Percentiles rank a stretch among this genome's conserved stretches.
Conservation (phyloP, 2,113 vertebrate species). For the Drymodes brunneopygia region DNA sequence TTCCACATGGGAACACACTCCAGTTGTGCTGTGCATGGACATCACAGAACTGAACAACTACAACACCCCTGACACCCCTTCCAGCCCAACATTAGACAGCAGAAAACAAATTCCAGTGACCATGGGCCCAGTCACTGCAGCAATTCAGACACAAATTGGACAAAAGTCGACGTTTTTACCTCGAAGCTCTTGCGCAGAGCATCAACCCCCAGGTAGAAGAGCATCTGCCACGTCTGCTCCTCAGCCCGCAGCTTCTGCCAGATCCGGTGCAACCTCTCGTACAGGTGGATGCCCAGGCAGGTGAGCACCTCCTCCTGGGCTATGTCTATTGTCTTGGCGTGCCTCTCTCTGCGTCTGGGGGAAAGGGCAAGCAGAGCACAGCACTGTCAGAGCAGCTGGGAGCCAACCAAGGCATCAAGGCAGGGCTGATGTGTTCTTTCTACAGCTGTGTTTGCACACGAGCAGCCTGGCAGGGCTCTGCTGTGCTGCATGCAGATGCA, state of each 20-base stretch:
- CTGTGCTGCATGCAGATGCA: conserved; percentile 54
- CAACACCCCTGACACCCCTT: background rate
- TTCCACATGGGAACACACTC: background rate
- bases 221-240: conserved; percentile 97
- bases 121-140: background rate
- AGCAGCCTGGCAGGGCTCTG: conserved; percentile 4
- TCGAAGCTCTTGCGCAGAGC: conserved; percentile 95
- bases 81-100: background rate
- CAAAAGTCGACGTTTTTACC: conserved; percentile 61
- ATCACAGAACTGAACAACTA: background rate
- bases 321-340: conserved; percentile 97
- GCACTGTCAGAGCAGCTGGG: background rate
- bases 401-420: background rate
- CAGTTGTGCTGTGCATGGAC: background rate
- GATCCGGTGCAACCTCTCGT: conserved; percentile 92
- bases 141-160: background rate
- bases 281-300: conserved; percentile 95
- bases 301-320: conserved; percentile 98
- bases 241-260: conserved; percentile 96
- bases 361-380: background rate
- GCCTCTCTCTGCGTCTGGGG: conserved; percentile 88
- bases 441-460: background rate
- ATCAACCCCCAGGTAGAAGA: conserved; percentile 93
- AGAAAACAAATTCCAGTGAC: background rate
- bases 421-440: background rate